Evolutionary conservation across 2,797 vertebrate genomes (phyloP).

Genomic region (Amniataba percoides): DNA sequence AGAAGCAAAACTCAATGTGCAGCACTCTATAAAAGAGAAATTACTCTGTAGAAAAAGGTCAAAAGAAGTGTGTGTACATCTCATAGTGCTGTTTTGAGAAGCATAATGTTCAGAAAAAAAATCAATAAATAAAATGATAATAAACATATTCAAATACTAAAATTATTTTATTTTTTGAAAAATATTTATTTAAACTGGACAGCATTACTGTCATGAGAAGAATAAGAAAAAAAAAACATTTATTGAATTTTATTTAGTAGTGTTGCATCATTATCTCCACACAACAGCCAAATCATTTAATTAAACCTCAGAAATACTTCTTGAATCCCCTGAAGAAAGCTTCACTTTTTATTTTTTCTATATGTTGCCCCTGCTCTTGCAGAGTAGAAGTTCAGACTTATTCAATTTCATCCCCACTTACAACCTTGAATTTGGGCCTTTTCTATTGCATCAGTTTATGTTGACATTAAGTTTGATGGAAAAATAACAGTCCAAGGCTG

Average conservation of each 20-base stretch:
- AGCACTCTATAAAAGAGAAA: constrained; percentile 5
- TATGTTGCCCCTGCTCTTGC: neutral
- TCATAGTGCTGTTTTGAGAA: neutral
- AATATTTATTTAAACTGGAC: neutral
- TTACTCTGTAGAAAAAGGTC: neutral
- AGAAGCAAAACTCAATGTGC: neutral
- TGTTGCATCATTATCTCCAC: neutral
- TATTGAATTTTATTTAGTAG: neutral
- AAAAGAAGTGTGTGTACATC: neutral
- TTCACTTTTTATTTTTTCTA: neutral
- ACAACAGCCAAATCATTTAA: neutral
- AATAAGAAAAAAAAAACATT: neutral
- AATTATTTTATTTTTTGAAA: neutral
- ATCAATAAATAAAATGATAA: neutral
- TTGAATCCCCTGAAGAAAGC: neutral
- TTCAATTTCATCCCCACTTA: constrained; percentile 20
- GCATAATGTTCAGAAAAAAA: neutral
- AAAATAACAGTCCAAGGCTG: constrained; percentile 9
- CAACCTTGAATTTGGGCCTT: constrained; percentile 11
- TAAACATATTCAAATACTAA: neutral
- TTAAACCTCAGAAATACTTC: neutral
- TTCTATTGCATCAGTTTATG: constrained; percentile 28
- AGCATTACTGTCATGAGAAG: neutral
- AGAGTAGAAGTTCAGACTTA: constrained; percentile 23
- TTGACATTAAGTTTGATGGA: constrained; percentile 26